Conservation (phyloP, 2,113 vertebrate species). For the Delphinus delphis region DNA sequence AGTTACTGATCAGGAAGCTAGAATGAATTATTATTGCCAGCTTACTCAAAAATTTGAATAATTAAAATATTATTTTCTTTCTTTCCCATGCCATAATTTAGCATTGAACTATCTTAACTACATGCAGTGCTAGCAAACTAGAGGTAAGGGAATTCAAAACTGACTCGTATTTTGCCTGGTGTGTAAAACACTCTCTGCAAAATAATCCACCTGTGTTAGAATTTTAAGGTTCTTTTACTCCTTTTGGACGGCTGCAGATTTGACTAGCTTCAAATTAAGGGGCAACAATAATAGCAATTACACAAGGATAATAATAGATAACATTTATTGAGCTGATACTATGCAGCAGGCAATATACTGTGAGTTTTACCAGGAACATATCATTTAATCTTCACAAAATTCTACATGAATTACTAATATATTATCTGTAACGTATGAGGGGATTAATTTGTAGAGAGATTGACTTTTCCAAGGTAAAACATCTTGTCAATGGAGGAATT, state of each 20-base stretch:
- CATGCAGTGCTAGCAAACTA: conserved; percentile 1
- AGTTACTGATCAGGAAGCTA: conserved; percentile 75
- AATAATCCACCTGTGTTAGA: not conserved
- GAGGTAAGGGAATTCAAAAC: conserved; percentile 24
- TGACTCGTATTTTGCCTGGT: not conserved
- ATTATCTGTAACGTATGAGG: not conserved
- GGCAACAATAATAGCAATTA: not conserved
- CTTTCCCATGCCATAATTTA: conserved; percentile 62
- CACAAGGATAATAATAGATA: not conserved
- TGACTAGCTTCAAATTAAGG: not conserved
- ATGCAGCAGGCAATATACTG: not conserved
- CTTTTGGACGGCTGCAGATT: not conserved
- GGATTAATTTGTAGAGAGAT: not conserved
- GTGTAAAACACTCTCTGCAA: not conserved
- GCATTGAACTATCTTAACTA: conserved; percentile 40
- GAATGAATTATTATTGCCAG: conserved; percentile 70
- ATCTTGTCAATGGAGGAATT: not conserved
- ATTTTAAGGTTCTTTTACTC: not conserved
- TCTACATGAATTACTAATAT: not conserved
- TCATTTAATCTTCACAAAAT: not conserved
- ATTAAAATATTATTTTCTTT: conserved; percentile 74
- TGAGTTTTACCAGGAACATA: not conserved
- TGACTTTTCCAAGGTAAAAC: not conserved
- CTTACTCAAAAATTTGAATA: conserved; percentile 76
- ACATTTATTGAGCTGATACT: not conserved